Base-by-base conservation (phyloP, 2,113 vertebrate genomes). In the Ginglymostoma cirratum region DNA sequence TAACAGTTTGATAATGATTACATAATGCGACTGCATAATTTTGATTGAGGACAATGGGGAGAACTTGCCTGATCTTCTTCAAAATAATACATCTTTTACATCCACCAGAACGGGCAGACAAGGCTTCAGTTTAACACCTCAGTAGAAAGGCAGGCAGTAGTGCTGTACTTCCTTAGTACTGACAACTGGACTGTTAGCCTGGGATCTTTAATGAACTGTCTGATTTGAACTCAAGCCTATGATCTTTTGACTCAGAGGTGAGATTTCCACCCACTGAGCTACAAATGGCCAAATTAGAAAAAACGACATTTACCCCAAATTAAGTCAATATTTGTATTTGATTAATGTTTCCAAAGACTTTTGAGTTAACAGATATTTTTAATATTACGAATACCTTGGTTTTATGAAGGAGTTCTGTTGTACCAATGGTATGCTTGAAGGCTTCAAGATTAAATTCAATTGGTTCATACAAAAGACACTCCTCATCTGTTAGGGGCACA, bases 381-480 rank as follows among this genome's bases (percentile, higher is more conserved):
- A 27, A n/a, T 96, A 19, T 0, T 0, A 96, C 96, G 6, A 61
- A 83, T 97, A 99, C 99, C 98, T 99, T 99, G 95, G 98, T 98
- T 96, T 96, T 96, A 96, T 98, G 98, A 96, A 99, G 98, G 96
- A 99, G 98, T 95, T 97, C 96, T 95, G 96, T 96, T 12, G 99
- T 97, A 0, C 97, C 98, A 30, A 97, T 97, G n/a, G 97, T 98
- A 0, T 76, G 97, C 96, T 96, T 98, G 87, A 98, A 98, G 96
- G 97, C 96, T 0, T 98, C 97, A 1, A 98, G 52, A 96, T 99
- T 98, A 97, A 99, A 98, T 69, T 99, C 97, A 67, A 98, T 98
- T 0, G 97, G 97, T 96, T 98, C 97, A 80, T 98, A 98, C 96
- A 97, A 97, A 42, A 96, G 97, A 96, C 96, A 98, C 95, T 99